phyloP scores from a whole-genome alignment of 2,797 vertebrate species.

The Lithobates sylvaticus region DNA sequence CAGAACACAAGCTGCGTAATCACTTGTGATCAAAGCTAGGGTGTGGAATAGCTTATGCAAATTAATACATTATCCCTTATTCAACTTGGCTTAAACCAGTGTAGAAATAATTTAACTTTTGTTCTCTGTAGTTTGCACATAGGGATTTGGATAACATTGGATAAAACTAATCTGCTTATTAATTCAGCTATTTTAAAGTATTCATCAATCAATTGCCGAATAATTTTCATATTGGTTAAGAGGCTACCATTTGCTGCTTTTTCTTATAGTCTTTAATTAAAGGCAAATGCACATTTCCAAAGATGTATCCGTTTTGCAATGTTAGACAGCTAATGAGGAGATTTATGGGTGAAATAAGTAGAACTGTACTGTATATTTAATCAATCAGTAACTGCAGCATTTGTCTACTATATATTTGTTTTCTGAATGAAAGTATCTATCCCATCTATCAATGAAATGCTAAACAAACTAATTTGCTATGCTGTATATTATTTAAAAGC shows the following conservation, averaged over 20 bases:
- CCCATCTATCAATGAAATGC: too few relatives aligned
- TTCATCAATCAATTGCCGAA: neutral
- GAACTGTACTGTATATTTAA: neutral
- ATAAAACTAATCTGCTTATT: constrained; percentile 26
- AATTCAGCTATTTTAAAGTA: neutral
- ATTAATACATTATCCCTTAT: constrained; percentile 16
- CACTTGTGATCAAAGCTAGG: neutral
- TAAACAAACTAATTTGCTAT: too few relatives aligned
- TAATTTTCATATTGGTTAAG: neutral
- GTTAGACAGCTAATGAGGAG: neutral
- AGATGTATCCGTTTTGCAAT: neutral
- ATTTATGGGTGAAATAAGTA: neutral
- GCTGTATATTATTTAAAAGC: too few relatives aligned
- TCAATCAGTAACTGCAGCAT: neutral
- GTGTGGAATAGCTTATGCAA: constrained; percentile 59
- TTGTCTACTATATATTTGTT: neutral
- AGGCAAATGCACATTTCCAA: neutral
- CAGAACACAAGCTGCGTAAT: neutral
- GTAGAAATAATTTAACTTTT: constrained; percentile 12
- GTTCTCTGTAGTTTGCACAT: constrained; percentile 4
- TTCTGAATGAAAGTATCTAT: neutral
- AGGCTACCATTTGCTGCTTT: neutral
- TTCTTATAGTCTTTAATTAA: neutral
- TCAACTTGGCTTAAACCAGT: constrained; percentile 7
- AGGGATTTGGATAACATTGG: neutral